Evolutionary conservation across 2,113 vertebrate species (phyloP).

Genomic region (Paracanthobrama guichenoti): DNA sequence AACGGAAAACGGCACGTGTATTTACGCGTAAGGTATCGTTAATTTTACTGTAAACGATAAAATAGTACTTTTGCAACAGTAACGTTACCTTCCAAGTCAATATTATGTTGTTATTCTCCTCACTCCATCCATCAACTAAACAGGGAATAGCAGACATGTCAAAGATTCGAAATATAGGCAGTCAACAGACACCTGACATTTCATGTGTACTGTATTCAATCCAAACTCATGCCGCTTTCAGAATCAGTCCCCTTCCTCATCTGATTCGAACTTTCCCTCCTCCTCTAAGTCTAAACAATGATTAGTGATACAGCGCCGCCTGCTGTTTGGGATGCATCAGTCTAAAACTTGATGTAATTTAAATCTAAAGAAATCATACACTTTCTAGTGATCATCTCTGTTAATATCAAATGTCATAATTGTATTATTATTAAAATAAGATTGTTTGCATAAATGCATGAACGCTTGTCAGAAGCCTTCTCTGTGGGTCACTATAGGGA

Average conservation of each 20-base stretch:
- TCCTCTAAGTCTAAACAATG: neutral
- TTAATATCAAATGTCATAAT: neutral
- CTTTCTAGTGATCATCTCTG: neutral
- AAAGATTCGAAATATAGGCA: neutral
- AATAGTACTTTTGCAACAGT: no score
- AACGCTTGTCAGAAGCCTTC: neutral
- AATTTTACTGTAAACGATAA: neutral
- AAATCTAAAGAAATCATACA: no score
- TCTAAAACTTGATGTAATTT: neutral
- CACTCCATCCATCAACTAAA: slow-evolving; percentile 65
- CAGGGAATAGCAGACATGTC: slow-evolving; percentile 40
- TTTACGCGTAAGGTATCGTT: neutral
- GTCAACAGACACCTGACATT: neutral
- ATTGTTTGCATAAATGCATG: neutral
- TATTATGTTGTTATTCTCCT: slow-evolving; percentile 72
- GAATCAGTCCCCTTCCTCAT: neutral
- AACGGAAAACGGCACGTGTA: slow-evolving; percentile 29
- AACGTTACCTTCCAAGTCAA: slow-evolving; percentile 68
- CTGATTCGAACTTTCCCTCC: slow-evolving; percentile 40
- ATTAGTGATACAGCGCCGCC: neutral
- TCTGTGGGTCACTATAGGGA: neutral
- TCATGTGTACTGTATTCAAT: neutral
- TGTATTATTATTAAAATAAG: neutral
- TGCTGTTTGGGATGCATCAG: slow-evolving; percentile 31
- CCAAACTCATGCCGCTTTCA: neutral